Evolutionary conservation across 2,888 invertebrate species (phyloP).

Genomic region (Cyclophora punctaria): DNA sequence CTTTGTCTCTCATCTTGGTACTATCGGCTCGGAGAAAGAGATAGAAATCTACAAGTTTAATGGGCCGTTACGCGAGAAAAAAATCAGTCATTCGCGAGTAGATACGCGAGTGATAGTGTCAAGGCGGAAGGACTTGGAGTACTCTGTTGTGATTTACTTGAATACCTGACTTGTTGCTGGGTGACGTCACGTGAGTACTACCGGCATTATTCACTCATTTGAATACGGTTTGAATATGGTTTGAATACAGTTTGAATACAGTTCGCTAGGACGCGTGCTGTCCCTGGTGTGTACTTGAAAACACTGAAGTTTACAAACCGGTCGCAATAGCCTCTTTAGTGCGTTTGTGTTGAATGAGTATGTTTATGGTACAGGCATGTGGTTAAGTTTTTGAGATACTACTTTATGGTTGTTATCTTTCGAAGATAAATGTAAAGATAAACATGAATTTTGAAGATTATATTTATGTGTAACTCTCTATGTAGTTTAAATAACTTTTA

Average conservation of each 20-base stretch:
- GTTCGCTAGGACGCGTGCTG: slow-evolving; percentile 9
- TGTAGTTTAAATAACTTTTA: too few species aligned
- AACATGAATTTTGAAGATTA: too few species aligned
- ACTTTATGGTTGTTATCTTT: too few species aligned
- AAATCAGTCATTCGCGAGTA: slow-evolving; percentile 75
- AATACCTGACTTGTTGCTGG: slow-evolving; percentile 44
- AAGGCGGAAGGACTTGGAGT: slow-evolving; percentile 62
- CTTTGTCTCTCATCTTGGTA: slow-evolving; percentile 71
- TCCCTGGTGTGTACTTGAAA: slow-evolving; percentile 8
- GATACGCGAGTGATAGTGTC: slow-evolving; percentile 72
- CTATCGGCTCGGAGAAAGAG: slow-evolving; percentile 61
- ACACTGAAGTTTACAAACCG: slow-evolving; percentile 17
- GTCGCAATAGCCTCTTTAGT: slow-evolving; percentile 2
- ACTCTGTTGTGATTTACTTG: slow-evolving; percentile 36
- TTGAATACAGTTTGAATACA: background rate
- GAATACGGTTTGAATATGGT: background rate
- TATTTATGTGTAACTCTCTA: too few species aligned
- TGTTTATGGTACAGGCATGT: too few species aligned
- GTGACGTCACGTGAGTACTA: slow-evolving; percentile 36
- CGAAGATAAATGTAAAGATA: too few species aligned
- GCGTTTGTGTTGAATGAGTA: too few species aligned
- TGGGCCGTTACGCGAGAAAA: slow-evolving; percentile 74
- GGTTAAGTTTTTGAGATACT: too few species aligned
- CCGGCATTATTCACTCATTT: background rate
- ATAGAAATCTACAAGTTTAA: slow-evolving; percentile 74